Percentiles rank a stretch among this genome's conserved stretches.
These are phyloP conservation scores for Abrostola tripartita DNA, from an alignment of 2,888 invertebrate species.

Conservation along the genomic window DNA sequence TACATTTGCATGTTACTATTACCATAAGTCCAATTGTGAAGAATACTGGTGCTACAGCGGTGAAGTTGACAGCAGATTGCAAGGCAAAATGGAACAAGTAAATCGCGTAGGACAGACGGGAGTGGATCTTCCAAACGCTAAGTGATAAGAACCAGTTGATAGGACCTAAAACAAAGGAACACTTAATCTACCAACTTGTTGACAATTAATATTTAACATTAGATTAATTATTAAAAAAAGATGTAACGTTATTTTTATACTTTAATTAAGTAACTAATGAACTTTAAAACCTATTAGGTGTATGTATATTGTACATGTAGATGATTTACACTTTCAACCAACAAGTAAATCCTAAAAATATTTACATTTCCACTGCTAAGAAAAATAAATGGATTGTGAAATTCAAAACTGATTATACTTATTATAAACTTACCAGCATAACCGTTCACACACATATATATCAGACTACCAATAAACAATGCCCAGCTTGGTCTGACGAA, in stretches of 20 bases:
- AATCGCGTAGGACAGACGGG: conserved; percentile 87
- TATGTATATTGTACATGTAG: no score
- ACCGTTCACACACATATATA: conserved; percentile 75
- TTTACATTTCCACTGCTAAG: no score
- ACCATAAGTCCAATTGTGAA: conserved; percentile 59
- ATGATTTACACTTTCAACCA: no score
- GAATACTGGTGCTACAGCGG: conserved; percentile 51
- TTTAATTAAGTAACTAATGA: no score
- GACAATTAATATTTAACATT: no score
- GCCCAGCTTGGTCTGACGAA: conserved; percentile 75
- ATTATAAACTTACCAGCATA: conserved; percentile 73
- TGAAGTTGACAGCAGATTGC: conserved; percentile 57
- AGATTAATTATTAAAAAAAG: no score
- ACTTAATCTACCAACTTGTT: no score
- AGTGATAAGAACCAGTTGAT: conserved; percentile 82
- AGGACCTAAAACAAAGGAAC: conserved; percentile 67
- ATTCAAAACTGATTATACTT: neutral
- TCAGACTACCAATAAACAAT: conserved; percentile 69
- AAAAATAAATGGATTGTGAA: no score
- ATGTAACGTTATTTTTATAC: no score
- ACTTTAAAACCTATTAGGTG: no score
- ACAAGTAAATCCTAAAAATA: no score
- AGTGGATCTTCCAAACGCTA: conserved; percentile 81
- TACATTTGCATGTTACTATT: conserved; percentile 7
- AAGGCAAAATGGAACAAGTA: conserved; percentile 83